Percentiles rank a stretch among this genome's conserved stretches.
Conservation (phyloP, 1,140 invertebrate species). For the Listronotus bonariensis region DNA sequence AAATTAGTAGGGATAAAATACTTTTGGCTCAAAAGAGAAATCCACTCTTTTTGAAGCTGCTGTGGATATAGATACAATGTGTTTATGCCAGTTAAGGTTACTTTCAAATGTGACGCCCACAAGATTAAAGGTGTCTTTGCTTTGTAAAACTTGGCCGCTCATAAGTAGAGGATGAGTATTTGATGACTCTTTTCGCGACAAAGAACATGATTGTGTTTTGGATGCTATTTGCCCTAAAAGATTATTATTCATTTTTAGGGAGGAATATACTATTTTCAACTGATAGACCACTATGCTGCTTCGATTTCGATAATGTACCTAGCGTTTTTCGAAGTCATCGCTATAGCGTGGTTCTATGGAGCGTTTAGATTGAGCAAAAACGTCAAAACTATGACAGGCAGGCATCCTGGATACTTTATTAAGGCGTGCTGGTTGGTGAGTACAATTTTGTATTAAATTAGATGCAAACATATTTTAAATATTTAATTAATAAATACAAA, state of each 20-base stretch:
- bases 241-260: slow-evolving; percentile 68
- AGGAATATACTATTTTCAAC: slow-evolving; percentile 90
- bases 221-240: too few species aligned
- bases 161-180: too few species aligned
- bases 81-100: too few species aligned
- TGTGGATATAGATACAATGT: too few species aligned
- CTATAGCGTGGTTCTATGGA: slow-evolving; percentile 91
- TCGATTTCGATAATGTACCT: slow-evolving; percentile 90
- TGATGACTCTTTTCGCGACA: too few species aligned
- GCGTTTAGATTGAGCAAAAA: slow-evolving; percentile 77
- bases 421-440: slow-evolving; percentile 80
- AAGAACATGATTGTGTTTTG: too few species aligned
- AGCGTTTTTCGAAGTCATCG: slow-evolving; percentile 90
- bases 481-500: background rate
- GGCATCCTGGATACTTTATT: slow-evolving; percentile 77
- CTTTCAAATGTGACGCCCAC: too few species aligned
- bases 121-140: too few species aligned
- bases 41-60: too few species aligned
- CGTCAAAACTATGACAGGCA: slow-evolving; percentile 86
- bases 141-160: too few species aligned
- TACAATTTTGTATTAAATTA: background rate
- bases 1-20: too few species aligned
- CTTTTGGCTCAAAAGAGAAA: too few species aligned
- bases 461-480: background rate
- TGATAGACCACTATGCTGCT: slow-evolving; percentile 91